phyloP scores from a whole-genome alignment of 2,888 invertebrate genomes.

The Ceramica pisi region DNA sequence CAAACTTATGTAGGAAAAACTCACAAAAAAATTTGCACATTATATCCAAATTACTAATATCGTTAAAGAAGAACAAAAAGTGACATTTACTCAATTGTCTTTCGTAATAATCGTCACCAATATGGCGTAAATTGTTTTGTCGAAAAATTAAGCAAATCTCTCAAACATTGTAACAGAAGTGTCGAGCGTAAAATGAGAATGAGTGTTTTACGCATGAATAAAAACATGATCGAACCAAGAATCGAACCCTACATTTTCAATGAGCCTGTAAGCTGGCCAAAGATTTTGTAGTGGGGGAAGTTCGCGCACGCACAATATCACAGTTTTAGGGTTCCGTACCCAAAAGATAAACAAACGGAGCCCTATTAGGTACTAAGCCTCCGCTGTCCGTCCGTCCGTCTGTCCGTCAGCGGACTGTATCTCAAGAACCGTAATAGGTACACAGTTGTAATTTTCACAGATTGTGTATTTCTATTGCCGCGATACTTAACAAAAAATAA shows the following conservation, averaged over 20 bases:
- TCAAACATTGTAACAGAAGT: constrained; percentile 31
- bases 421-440: no score
- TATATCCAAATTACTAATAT: constrained; percentile 32
- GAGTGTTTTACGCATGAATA: not conserved
- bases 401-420: no score
- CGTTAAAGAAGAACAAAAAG: constrained; percentile 22
- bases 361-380: no score
- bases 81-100: constrained; percentile 44
- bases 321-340: no score
- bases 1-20: constrained; percentile 31
- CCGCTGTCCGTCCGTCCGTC: no score
- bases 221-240: not conserved
- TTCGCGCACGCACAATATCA: no score
- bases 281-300: no score
- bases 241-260: not conserved
- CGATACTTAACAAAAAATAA: no score
- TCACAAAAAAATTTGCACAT: constrained; percentile 51
- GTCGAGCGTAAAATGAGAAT: constrained; percentile 1
- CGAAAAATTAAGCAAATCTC: constrained; percentile 35
- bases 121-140: constrained; percentile 46
- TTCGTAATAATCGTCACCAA: constrained; percentile 50
- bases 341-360: no score
- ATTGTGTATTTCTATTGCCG: no score
- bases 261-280: no score
- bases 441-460: no score